Percentiles rank a stretch among this genome's conserved stretches.
Conservation (phyloP, 2,888 invertebrate genomes). For the Cerastoderma edule region DNA sequence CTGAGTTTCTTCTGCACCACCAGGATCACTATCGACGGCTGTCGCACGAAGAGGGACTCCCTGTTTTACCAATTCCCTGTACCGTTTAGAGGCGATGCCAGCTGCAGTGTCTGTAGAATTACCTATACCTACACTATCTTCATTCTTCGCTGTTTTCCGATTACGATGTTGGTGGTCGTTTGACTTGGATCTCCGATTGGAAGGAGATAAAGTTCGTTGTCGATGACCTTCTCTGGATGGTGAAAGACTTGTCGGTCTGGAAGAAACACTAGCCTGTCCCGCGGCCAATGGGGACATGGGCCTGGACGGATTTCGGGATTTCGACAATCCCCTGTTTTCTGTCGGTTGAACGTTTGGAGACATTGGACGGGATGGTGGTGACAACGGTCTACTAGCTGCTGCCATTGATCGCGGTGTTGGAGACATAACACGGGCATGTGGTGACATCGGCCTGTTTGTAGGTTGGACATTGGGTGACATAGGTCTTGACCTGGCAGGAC, state of each 20-base stretch:
- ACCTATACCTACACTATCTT: constrained; percentile 15
- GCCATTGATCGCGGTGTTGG: constrained; percentile 25
- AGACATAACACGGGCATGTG: constrained; percentile 9
- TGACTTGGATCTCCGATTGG: constrained; percentile 8
- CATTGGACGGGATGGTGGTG: constrained; percentile 43
- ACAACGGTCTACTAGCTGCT: constrained; percentile 32
- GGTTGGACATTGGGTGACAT: constrained; percentile 35
- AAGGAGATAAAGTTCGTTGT: background rate
- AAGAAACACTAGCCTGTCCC: background rate
- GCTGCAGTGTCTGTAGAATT: constrained; percentile 25
- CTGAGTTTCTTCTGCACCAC: constrained; percentile 33
- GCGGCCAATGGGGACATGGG: constrained; percentile 20
- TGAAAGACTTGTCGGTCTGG: constrained; percentile 14
- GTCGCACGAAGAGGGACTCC: constrained; percentile 76
- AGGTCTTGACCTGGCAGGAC: constrained; percentile 31
- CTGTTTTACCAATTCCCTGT: constrained; percentile 71
- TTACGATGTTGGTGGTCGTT: background rate
- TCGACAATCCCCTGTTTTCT: constrained; percentile 10
- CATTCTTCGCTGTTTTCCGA: background rate
- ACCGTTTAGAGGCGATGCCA: constrained; percentile 63
- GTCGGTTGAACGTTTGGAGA: constrained; percentile 48
- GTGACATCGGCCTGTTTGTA: constrained; percentile 29
- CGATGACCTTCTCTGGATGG: background rate
- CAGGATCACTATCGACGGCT: constrained; percentile 63
- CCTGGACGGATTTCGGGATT: constrained; percentile 8